Conservation (phyloP, 1,140 invertebrate species). For the Panonychus citri region DNA sequence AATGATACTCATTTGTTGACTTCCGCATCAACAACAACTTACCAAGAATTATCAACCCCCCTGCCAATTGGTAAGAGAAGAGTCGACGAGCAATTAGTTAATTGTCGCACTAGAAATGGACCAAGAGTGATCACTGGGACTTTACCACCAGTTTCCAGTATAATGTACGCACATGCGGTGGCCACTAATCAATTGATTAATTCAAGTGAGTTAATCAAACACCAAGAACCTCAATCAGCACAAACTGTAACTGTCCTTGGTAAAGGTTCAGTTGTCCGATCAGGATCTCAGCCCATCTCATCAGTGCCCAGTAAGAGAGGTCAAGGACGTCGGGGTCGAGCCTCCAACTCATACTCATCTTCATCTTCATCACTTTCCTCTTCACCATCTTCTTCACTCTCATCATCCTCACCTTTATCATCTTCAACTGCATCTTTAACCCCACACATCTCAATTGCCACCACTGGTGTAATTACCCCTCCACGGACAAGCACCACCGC, state of each 20-base stretch:
- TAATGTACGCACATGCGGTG: neutral
- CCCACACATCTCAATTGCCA: neutral
- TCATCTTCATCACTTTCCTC: neutral
- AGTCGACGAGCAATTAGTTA: too few relatives aligned
- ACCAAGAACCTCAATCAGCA: neutral
- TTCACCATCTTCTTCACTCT: neutral
- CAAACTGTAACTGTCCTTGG: neutral
- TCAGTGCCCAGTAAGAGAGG: neutral
- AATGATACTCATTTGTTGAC: too few relatives aligned
- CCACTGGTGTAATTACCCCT: neutral
- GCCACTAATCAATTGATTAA: neutral
- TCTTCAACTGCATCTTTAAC: neutral
- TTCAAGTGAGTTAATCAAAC: neutral
- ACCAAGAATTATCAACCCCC: too few relatives aligned
- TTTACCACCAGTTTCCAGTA: too few relatives aligned
- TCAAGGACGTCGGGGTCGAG: neutral
- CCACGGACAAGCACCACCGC: neutral
- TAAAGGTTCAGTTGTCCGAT: neutral
- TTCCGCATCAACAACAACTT: too few relatives aligned
- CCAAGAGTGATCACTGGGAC: too few relatives aligned
- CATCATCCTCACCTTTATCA: neutral
- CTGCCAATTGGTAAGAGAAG: too few relatives aligned
- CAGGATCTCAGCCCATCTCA: neutral
- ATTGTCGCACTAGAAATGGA: too few relatives aligned
- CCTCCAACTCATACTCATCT: neutral